Evolutionary conservation across 2,797 vertebrate species (phyloP), one percentile per base, ranked within the genome.

Genomic region (Chromobotia macracanthus): DNA sequence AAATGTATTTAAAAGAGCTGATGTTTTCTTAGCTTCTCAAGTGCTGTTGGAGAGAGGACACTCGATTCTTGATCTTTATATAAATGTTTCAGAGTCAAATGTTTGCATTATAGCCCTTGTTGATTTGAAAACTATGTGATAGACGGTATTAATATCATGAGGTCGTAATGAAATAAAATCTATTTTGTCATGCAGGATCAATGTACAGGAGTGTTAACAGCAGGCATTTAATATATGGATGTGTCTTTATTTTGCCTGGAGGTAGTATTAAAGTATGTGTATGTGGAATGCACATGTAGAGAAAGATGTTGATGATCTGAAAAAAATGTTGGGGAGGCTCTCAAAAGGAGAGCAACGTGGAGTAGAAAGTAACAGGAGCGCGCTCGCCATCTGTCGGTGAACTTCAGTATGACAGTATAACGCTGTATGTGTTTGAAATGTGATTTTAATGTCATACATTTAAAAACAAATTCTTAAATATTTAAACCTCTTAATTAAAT

Each of bases 331-430:
- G 16, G 19, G 46, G 48, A 63, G 75, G 78, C 81, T 75, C 79
- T 55, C n/a, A 50, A 70, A 69, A 81, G 81, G 81, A 78, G 38
- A 72, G 31, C 65, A 64, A 41, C 46, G 51, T 31, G 3, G 15
- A 7, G 7, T n/a, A 55, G 16, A 56, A 10, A 18, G 35, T 25
- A 11, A 46, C 16, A 41, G 56, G 23, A 25, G 5, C 19, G 28
- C 51, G 48, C 50, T 71, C 75, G 61, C 81, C 73, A 58, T 72
- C 77, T 84, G 58, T 18, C n/a, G 77, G 25, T 50, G 5, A 16
- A 16, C 19, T 35, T 35, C 12, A 50, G 58, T 63, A 50, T 60
- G 8, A 31, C 51, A 63, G 58, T 8, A 60, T 60, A 1, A 19
- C 8, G 11, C 16, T 13, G n/a, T 18, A n/a, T 58, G 15, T 25